Evolutionary conservation across 2,113 vertebrate species (phyloP), one percentile per base, ranked within the genome.

Genomic region (Paradisaea rubra): DNA sequence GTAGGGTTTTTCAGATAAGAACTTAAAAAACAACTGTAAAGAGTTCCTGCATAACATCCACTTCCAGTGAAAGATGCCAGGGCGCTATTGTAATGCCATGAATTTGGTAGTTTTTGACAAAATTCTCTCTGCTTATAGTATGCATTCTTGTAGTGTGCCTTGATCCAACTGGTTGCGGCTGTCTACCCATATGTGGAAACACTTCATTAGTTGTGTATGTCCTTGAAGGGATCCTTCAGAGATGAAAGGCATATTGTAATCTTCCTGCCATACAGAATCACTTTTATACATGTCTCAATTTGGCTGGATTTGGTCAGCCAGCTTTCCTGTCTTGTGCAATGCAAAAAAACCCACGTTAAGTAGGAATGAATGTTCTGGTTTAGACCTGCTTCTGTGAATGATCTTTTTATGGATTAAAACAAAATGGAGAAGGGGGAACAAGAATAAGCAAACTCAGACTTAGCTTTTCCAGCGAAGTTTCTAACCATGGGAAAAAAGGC

Each of bases 391-490:
- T 96, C 53, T 89, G 21, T 95, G 54, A 35, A 84, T 86, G 31
- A 91, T 27, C 25, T 76, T 95, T 85, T 80, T 81, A 65, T 92
- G 88, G 63, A 92, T 65, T 86, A 73, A 93, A 96, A 71, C 28
- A 77, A 74, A 84, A 66, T 79, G 86, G 64, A 96, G 89, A 94
- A 88, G 82, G 74, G 91, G 79, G 83, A 96, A 78, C 93, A 88
- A 94, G 87, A 89, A 94, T 92, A 76, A 94, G 88, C 82, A 93
- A 95, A 91, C 89, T 96, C 78, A 95, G 77, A 93, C 79, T 93
- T 94, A 89, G 93, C 83, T 89, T 92, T 94, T 94, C 42, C 83
- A 96, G 71, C 35, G 8, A 71, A 63, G 59, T 92, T 88, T 76
- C 59, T 91, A 81, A 88, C 37, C 35, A 24, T 84, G 68, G 63